These are phyloP conservation scores for Mustelus asterias DNA, from an alignment of 2,113 vertebrate genomes.

Conservation along the genomic window DNA sequence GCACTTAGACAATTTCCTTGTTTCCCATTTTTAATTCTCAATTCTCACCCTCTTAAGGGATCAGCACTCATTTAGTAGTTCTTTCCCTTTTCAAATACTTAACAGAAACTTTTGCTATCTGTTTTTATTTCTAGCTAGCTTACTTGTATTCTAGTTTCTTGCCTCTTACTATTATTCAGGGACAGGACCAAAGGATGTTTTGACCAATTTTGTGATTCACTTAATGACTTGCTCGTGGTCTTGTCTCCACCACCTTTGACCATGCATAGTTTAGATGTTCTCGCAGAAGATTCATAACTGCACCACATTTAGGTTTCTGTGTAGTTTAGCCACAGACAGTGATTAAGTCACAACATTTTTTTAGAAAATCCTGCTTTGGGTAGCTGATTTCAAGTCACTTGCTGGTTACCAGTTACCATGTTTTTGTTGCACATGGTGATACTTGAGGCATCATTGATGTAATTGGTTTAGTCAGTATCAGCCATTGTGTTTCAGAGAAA, in stretches of 20 bases:
- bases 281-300: not conserved
- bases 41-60: too few species aligned
- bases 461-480: not conserved
- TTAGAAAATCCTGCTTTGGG: not conserved
- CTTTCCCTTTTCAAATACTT: too few species aligned
- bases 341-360: not conserved
- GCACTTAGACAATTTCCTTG: too few species aligned
- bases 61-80: too few species aligned
- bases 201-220: not conserved
- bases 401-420: not conserved
- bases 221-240: not conserved
- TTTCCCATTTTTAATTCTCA: too few species aligned
- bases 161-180: too few species aligned
- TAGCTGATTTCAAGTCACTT: not conserved
- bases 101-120: too few species aligned
- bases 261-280: not conserved
- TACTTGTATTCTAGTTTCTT: too few species aligned
- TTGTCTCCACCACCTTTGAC: not conserved
- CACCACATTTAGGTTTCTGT: not conserved
- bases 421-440: not conserved
- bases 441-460: not conserved
- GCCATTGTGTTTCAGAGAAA: not conserved
- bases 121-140: too few species aligned
- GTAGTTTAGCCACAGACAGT: not conserved
- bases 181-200: not conserved